Percentiles rank a stretch among this genome's conserved stretches.
phyloP scores from a whole-genome alignment of 2,797 vertebrate species.

The Pyrocephalus nanus region DNA sequence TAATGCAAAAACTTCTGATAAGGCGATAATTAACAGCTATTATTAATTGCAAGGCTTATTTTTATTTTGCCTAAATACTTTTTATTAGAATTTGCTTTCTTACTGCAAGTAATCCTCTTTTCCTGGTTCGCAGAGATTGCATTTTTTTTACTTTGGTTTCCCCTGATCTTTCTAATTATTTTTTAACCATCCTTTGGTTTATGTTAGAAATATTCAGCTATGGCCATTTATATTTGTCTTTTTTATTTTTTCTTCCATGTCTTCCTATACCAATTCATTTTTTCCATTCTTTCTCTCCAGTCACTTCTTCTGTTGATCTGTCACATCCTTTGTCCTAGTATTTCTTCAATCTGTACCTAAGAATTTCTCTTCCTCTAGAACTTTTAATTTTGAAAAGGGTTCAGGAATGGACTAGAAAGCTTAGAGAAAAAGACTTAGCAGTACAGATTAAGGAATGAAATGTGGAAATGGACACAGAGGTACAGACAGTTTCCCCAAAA shows the following conservation, averaged over 20 bases:
- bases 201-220: not conserved
- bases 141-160: not conserved
- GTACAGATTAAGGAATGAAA: not conserved
- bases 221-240: not conserved
- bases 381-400: not conserved
- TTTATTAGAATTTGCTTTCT: not conserved
- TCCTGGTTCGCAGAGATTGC: not conserved
- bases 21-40: not conserved
- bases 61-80: not conserved
- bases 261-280: not conserved
- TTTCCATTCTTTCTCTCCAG: not conserved
- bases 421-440: not conserved
- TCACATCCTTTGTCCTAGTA: not conserved
- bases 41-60: not conserved
- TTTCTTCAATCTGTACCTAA: not conserved
- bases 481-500: not conserved
- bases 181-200: not conserved
- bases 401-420: not conserved
- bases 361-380: not conserved
- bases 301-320: not conserved
- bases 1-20: not conserved
- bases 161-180: not conserved
- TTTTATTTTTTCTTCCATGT: not conserved
- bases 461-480: not conserved
- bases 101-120: not conserved